phyloP scores from a whole-genome alignment of 2,888 invertebrate species.

The Nemotelus pantherinus region DNA sequence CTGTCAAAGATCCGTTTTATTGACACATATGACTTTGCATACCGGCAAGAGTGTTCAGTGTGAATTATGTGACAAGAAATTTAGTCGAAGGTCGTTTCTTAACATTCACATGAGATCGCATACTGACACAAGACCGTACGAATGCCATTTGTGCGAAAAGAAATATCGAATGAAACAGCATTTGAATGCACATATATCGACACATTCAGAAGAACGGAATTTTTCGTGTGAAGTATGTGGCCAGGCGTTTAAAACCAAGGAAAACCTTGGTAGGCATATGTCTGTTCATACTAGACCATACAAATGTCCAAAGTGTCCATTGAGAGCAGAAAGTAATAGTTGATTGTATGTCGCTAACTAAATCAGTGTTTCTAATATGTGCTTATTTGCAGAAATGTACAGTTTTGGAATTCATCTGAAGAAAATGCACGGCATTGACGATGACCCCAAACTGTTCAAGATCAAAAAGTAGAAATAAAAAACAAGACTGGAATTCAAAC shows the following conservation, averaged over 20 bases:
- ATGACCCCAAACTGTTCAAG: no score
- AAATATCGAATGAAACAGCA: slow-evolving; percentile 59
- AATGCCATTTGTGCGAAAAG: slow-evolving; percentile 54
- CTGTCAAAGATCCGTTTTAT: slow-evolving; percentile 53
- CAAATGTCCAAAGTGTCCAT: slow-evolving; percentile 33
- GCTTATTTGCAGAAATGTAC: no score
- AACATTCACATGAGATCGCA: slow-evolving; percentile 54
- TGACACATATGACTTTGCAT: slow-evolving; percentile 54
- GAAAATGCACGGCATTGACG: no score
- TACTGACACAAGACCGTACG: slow-evolving; percentile 54
- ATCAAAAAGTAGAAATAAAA: no score
- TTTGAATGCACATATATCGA: slow-evolving; percentile 58
- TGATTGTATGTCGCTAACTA: not conserved
- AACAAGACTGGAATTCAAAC: no score
- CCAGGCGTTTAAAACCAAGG: slow-evolving; percentile 54
- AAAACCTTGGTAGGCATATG: slow-evolving; percentile 53
- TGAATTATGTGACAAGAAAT: slow-evolving; percentile 53
- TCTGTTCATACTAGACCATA: slow-evolving; percentile 48
- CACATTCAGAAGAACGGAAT: slow-evolving; percentile 54
- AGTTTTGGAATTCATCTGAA: no score
- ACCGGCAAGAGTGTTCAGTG: slow-evolving; percentile 55
- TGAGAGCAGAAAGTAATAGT: slow-evolving; percentile 14
- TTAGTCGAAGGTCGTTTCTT: slow-evolving; percentile 54
- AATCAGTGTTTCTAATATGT: no score
- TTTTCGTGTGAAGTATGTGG: slow-evolving; percentile 53